A percentile compares a stretch with the other conserved stretches of the same genome.
Evolutionary conservation across 2,113 vertebrate genomes (phyloP).

Genomic region (Elachura formosa): DNA sequence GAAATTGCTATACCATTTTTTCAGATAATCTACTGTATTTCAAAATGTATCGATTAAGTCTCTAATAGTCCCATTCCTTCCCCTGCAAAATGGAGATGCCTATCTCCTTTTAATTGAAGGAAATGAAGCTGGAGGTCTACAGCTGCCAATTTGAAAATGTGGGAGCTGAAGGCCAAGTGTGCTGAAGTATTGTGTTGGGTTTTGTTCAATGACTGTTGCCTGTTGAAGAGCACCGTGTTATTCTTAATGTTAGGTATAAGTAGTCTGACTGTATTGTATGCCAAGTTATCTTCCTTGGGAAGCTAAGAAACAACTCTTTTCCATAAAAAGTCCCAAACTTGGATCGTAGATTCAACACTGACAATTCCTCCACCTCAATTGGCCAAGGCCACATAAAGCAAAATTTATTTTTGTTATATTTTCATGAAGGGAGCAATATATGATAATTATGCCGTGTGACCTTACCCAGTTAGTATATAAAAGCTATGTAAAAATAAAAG

Average conservation of each 20-base stretch:
- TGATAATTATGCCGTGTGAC: not conserved
- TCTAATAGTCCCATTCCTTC: not conserved
- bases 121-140: not conserved
- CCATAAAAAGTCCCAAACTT: not conserved
- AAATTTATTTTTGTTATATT: not conserved
- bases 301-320: not conserved
- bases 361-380: not conserved
- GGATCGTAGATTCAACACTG: not conserved
- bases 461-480: not conserved
- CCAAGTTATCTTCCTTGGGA: not conserved
- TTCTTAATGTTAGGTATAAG: not conserved
- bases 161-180: not conserved
- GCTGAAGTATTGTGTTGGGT: not conserved
- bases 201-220: not conserved
- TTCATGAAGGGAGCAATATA: not conserved
- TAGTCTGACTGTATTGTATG: not conserved
- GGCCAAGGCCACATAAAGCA: not conserved
- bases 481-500: not conserved
- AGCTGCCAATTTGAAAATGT: not conserved
- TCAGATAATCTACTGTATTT: not conserved
- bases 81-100: not conserved
- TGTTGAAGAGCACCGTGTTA: not conserved
- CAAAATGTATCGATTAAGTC: not conserved
- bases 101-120: not conserved
- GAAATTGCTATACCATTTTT: slow-evolving; percentile 14